Percentiles rank a stretch among this genome's conserved stretches.
These are phyloP conservation scores for Hydropotes inermis DNA, from an alignment of 2,113 vertebrate species.

Conservation along the genomic window DNA sequence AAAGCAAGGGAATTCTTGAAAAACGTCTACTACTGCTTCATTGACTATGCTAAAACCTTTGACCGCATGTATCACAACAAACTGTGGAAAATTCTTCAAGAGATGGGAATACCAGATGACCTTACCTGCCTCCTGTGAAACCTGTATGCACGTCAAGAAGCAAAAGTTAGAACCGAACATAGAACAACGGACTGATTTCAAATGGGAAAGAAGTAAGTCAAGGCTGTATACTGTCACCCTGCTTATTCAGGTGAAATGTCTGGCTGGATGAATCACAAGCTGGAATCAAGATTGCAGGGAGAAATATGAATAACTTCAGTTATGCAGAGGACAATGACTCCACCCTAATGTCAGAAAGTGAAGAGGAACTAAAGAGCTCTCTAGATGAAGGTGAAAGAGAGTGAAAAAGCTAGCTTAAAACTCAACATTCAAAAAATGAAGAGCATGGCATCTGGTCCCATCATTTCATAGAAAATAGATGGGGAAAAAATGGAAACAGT, in stretches of 20 bases:
- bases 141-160: neutral
- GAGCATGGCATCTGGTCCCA: neutral
- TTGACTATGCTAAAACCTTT: neutral
- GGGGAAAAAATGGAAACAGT: neutral
- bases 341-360: neutral
- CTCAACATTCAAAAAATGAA: neutral
- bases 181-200: neutral
- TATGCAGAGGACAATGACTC: neutral
- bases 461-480: neutral
- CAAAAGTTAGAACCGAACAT: neutral
- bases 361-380: neutral
- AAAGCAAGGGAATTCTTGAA: neutral
- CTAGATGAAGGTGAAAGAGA: neutral
- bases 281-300: neutral
- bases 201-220: neutral
- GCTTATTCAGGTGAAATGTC: neutral
- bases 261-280: neutral
- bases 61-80: neutral
- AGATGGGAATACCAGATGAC: neutral
- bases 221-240: neutral
- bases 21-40: neutral
- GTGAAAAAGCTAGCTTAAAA: neutral
- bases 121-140: neutral
- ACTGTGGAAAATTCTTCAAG: neutral
- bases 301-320: neutral